Percentiles rank a stretch among this genome's conserved stretches.
phyloP scores from a whole-genome alignment of 2,888 invertebrate species.

The Anthophora plumipes region DNA sequence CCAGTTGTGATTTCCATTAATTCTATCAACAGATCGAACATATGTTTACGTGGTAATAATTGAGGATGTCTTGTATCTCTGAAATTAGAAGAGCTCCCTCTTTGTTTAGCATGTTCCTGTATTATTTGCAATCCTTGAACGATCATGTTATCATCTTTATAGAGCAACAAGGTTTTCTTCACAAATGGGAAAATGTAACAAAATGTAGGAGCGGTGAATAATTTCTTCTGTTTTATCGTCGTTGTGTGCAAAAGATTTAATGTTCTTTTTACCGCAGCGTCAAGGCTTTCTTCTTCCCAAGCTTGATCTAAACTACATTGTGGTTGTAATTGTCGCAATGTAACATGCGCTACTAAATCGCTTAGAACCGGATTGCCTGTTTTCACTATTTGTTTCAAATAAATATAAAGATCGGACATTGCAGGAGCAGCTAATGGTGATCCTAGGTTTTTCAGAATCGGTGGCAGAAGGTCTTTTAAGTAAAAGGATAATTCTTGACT shows the following conservation, averaged over 20 bases:
- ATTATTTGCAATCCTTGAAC: constrained; percentile 88
- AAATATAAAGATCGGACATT: constrained; percentile 87
- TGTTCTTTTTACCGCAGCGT: constrained; percentile 88
- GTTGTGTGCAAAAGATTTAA: constrained; percentile 87
- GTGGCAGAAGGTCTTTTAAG: constrained; percentile 87
- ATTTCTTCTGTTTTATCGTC: constrained; percentile 84
- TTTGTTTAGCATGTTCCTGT: constrained; percentile 90
- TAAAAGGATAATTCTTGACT: constrained; percentile 85
- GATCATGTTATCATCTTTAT: constrained; percentile 86
- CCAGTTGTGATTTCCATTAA: constrained; percentile 90
- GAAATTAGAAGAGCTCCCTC: constrained; percentile 84
- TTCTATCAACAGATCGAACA: constrained; percentile 92
- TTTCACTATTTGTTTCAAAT: constrained; percentile 87
- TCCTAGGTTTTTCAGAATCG: constrained; percentile 88
- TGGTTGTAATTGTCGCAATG: constrained; percentile 90
- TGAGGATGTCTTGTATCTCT: constrained; percentile 89
- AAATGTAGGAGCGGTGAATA: constrained; percentile 91
- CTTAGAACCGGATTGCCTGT: constrained; percentile 85
- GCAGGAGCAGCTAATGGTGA: constrained; percentile 92
- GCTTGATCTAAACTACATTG: constrained; percentile 91
- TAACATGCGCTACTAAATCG: constrained; percentile 89
- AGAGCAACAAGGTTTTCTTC: constrained; percentile 86
- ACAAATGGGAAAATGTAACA: constrained; percentile 93
- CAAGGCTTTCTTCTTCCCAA: constrained; percentile 91
- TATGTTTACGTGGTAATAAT: constrained; percentile 92